A percentile compares a stretch with the other conserved stretches of the same genome.
These are phyloP conservation scores for Struthidea cinerea DNA, from an alignment of 2,113 vertebrate species.

Conservation along the genomic window DNA sequence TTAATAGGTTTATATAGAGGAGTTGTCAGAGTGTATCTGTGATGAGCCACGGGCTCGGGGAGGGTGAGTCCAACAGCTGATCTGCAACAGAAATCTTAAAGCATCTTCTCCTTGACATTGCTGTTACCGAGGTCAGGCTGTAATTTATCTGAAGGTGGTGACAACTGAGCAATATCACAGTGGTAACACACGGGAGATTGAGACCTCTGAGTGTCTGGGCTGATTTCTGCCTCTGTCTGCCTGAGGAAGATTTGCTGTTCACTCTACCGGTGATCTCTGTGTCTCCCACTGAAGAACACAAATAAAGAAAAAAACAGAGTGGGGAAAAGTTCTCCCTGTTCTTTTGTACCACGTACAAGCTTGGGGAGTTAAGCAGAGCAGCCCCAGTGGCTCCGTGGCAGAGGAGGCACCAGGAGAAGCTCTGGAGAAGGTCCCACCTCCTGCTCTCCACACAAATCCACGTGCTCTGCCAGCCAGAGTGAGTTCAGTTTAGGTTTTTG, in stretches of 20 bases:
- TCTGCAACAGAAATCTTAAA: constrained; percentile 43
- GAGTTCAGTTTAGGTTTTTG: not conserved
- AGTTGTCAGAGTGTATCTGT: not conserved
- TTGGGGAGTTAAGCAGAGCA: not conserved
- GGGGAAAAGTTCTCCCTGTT: not conserved
- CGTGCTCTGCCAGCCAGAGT: accelerated
- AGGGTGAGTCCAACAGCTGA: constrained; percentile 25
- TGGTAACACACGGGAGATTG: not conserved
- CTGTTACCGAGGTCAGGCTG: constrained; percentile 25
- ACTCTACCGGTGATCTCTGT: not conserved
- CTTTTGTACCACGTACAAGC: not conserved
- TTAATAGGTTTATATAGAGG: constrained; percentile 34
- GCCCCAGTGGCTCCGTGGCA: not conserved
- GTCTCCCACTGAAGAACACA: not conserved
- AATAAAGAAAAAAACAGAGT: not conserved
- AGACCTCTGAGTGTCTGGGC: constrained; percentile 30
- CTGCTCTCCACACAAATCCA: not conserved
- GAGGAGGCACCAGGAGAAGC: not conserved
- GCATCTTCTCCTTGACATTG: constrained; percentile 45
- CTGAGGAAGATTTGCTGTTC: constrained; percentile 41
- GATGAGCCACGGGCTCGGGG: not conserved
- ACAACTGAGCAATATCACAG: constrained; percentile 35
- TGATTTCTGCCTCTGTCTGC: constrained; percentile 32
- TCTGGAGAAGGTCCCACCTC: not conserved
- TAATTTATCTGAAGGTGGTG: constrained; percentile 47